phyloP scores from a whole-genome alignment of 2,888 invertebrate species.

The Melitaea athalia region DNA sequence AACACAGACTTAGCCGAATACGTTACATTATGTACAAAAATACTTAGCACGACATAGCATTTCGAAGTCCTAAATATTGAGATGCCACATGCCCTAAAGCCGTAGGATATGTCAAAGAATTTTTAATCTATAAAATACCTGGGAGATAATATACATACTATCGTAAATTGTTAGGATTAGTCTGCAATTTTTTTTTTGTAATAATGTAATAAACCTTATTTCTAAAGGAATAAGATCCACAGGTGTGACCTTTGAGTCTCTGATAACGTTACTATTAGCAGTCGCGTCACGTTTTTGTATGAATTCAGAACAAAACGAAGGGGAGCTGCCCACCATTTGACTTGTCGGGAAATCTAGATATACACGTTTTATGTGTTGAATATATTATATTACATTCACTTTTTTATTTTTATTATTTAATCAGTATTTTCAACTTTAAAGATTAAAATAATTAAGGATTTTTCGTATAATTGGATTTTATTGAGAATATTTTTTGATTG shows the following conservation, averaged over 20 bases:
- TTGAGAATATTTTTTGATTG: no score
- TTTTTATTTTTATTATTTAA: neutral
- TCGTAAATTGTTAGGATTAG: neutral
- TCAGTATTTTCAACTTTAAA: neutral
- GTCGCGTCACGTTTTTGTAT: constrained; percentile 64
- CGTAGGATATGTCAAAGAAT: neutral
- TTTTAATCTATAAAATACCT: constrained; percentile 1
- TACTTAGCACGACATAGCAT: neutral
- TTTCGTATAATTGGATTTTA: no score
- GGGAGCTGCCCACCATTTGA: constrained; percentile 52
- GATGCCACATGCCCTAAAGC: neutral
- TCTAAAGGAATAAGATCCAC: constrained; percentile 11
- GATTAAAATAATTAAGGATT: neutral
- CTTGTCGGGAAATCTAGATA: constrained; percentile 57
- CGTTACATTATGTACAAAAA: neutral
- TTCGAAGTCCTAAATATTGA: neutral
- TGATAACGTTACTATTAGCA: constrained; percentile 37
- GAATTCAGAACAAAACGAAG: constrained; percentile 60
- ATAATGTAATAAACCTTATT: constrained; percentile 17
- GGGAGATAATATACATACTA: neutral
- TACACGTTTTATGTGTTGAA: constrained; percentile 23
- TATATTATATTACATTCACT: neutral
- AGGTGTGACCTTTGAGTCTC: constrained; percentile 12
- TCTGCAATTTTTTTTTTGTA: neutral
- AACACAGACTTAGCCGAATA: no score